Percentiles rank a stretch among this genome's conserved stretches.
Conservation (phyloP, 2,113 vertebrate species). For the Drymodes brunneopygia region DNA sequence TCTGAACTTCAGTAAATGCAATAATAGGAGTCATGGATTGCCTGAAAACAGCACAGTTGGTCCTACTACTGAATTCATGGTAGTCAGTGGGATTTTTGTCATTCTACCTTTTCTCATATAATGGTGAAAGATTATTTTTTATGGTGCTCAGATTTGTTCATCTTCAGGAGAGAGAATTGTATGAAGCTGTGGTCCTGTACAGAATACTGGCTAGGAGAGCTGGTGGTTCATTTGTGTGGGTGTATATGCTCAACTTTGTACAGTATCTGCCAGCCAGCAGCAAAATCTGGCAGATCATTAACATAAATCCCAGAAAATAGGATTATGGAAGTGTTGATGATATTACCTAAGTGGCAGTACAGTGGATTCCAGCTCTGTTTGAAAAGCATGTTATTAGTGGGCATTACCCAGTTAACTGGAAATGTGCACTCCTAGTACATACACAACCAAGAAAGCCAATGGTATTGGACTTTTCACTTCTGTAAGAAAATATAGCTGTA, state of each 20-base stretch:
- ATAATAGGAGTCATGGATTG: background rate
- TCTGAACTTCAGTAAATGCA: background rate
- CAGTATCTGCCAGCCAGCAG: background rate
- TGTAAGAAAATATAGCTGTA: background rate
- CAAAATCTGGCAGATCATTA: constrained; percentile 17
- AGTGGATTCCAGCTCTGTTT: constrained; percentile 6
- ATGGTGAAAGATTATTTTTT: background rate
- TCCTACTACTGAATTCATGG: background rate
- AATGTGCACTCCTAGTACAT: background rate
- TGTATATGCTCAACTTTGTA: background rate
- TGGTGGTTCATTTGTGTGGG: background rate
- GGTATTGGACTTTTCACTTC: background rate
- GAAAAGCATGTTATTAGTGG: background rate
- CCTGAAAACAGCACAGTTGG: background rate
- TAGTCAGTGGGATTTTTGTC: background rate
- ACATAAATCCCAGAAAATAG: constrained; percentile 41
- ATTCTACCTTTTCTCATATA: background rate
- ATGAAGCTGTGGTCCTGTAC: background rate
- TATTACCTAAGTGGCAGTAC: constrained; percentile 5
- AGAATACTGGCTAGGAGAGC: background rate
- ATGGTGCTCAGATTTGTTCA: background rate
- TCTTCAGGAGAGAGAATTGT: background rate
- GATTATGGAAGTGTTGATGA: constrained; percentile 39
- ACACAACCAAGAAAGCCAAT: background rate
- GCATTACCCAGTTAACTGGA: background rate